Percentiles rank a stretch among this genome's conserved stretches.
Conservation (phyloP, 2,113 vertebrate species). For the Apodemus sylvaticus region DNA sequence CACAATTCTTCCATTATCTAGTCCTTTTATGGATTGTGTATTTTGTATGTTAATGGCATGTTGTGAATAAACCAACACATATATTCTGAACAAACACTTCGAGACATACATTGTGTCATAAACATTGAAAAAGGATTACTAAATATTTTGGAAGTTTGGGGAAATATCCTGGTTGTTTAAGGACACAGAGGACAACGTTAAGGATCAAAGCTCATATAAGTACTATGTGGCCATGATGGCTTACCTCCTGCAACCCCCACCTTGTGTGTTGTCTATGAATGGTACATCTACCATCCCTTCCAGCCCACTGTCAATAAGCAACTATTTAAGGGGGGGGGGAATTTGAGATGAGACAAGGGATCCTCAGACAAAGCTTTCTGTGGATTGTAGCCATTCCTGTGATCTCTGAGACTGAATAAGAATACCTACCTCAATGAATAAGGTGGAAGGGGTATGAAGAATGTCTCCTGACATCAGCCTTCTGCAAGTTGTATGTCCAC, state of each 20-base stretch:
- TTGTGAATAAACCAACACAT: not conserved
- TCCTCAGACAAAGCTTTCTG: not conserved
- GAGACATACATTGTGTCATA: not conserved
- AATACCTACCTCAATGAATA: not conserved
- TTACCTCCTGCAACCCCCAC: not conserved
- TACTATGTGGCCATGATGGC: not conserved
- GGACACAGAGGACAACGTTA: not conserved
- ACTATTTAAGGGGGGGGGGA: too few species aligned
- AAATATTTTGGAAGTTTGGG: not conserved
- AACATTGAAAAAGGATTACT: not conserved
- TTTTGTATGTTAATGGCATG: not conserved
- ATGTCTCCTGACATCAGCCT: not conserved
- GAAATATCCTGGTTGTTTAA: not conserved
- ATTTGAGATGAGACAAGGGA: not conserved
- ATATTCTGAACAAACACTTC: not conserved
- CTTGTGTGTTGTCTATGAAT: too few species aligned
- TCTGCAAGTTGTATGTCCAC: not conserved
- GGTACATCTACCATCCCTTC: too few species aligned
- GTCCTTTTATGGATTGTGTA: not conserved
- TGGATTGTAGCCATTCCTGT: not conserved
- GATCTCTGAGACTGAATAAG: too few species aligned
- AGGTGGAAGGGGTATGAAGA: not conserved
- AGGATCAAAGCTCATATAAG: not conserved
- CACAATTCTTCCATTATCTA: not conserved
- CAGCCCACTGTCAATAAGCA: too few species aligned